phyloP scores from a whole-genome alignment of 2,797 vertebrate genomes.

The Melanitta fusca region DNA sequence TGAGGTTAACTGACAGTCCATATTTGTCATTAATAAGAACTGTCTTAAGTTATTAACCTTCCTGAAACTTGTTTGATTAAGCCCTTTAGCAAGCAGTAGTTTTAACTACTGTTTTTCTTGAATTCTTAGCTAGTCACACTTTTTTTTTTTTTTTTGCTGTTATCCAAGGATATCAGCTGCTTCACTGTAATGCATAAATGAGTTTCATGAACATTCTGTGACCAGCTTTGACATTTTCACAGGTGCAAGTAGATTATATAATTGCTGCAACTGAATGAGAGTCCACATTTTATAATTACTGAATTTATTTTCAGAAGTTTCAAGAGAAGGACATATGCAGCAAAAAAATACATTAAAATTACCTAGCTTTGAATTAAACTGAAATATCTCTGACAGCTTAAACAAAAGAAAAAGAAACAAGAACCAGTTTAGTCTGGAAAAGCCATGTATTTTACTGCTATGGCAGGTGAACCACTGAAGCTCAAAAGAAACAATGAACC shows the following conservation, averaged over 20 bases:
- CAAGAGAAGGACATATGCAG: conserved; percentile 1
- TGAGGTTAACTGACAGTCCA: neutral
- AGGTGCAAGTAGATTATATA: neutral
- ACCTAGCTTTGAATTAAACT: neutral
- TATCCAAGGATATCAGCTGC: neutral
- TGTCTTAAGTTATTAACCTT: neutral
- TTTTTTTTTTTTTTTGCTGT: neutral
- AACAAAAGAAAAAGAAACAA: neutral
- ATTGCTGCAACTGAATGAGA: neutral
- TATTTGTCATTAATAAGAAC: neutral
- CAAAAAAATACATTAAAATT: neutral
- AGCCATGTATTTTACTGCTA: neutral
- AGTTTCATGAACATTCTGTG: neutral
- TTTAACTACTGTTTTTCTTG: neutral
- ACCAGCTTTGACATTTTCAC: neutral
- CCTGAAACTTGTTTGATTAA: neutral
- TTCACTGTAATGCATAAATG: neutral
- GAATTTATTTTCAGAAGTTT: neutral
- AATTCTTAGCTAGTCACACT: neutral
- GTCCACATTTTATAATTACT: neutral
- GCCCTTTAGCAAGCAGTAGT: neutral
- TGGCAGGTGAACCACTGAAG: neutral
- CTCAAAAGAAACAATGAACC: neutral
- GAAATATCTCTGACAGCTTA: neutral
- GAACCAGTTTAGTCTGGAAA: neutral